These are phyloP conservation scores for Salticus scenicus DNA, from an alignment of 2,888 invertebrate species.

Conservation along the genomic window DNA sequence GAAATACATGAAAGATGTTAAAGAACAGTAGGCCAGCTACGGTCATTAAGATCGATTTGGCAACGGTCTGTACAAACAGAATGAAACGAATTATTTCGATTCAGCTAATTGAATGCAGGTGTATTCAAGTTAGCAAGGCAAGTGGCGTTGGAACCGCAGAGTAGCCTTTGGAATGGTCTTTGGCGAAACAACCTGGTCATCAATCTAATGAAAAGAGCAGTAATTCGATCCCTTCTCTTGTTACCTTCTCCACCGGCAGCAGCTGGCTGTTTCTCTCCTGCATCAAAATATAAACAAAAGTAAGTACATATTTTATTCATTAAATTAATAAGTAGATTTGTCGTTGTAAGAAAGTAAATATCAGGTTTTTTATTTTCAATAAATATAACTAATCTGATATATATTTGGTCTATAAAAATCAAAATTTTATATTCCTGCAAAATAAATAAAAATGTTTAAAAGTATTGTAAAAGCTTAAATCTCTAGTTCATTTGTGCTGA, in stretches of 20 bases:
- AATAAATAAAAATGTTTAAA: too few relatives aligned
- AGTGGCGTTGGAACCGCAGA: slow-evolving; percentile 64
- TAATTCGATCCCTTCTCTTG: slow-evolving; percentile 63
- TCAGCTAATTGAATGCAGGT: slow-evolving; percentile 32
- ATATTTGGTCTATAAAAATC: too few relatives aligned
- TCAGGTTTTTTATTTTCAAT: too few relatives aligned
- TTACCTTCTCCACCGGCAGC: slow-evolving; percentile 37
- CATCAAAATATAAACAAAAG: slow-evolving; percentile 10
- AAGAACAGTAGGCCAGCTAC: slow-evolving; percentile 69
- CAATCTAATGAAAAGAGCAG: slow-evolving; percentile 64
- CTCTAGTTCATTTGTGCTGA: too few relatives aligned
- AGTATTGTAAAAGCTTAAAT: too few relatives aligned
- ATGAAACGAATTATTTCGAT: slow-evolving; percentile 13
- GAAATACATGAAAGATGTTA: slow-evolving; percentile 52
- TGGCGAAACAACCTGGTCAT: slow-evolving; percentile 67
- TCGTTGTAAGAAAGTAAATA: too few relatives aligned
- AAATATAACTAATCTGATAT: too few relatives aligned
- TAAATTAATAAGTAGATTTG: too few relatives aligned
- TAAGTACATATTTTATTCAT: too few relatives aligned
- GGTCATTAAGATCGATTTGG: slow-evolving; percentile 64
- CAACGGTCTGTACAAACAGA: slow-evolving; percentile 42
- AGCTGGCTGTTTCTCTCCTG: slow-evolving; percentile 54
- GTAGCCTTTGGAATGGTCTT: slow-evolving; percentile 64
- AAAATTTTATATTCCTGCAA: too few relatives aligned
- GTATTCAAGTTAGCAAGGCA: slow-evolving; percentile 58